Percentiles rank a stretch among this genome's conserved stretches.
Conservation (phyloP, 1,140 invertebrate genomes). For the Zaprionus nigranus region DNA sequence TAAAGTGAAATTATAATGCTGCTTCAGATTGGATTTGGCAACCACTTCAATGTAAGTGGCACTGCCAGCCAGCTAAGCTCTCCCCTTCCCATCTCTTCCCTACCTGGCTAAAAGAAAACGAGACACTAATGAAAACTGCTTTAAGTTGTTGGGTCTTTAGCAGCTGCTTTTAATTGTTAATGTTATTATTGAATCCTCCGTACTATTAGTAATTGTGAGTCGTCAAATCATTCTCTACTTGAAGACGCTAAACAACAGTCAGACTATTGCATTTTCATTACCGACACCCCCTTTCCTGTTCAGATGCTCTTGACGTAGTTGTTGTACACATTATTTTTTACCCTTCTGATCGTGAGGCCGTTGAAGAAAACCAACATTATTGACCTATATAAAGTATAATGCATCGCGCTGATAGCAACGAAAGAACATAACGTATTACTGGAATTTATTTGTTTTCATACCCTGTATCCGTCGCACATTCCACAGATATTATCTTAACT, state of each 20-base stretch:
- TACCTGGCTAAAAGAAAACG: background rate
- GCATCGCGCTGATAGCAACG: slow-evolving; percentile 16
- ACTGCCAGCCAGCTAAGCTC: background rate
- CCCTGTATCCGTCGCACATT: background rate
- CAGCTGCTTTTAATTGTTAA: slow-evolving; percentile 37
- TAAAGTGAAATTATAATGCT: slow-evolving; percentile 79
- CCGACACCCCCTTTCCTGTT: too few relatives aligned
- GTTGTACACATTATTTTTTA: slow-evolving; percentile 32
- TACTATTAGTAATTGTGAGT: slow-evolving; percentile 45
- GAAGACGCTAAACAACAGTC: slow-evolving; percentile 13
- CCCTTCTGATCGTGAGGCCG: slow-evolving; percentile 13
- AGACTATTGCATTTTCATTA: slow-evolving; percentile 12
- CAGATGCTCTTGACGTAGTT: background rate
- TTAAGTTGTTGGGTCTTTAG: slow-evolving; percentile 29
- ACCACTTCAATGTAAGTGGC: slow-evolving; percentile 54
- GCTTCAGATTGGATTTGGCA: slow-evolving; percentile 53
- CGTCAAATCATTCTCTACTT: slow-evolving; percentile 30
- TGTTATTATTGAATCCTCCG: slow-evolving; percentile 16
- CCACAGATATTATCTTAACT: background rate
- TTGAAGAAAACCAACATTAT: slow-evolving; percentile 29
- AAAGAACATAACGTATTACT: slow-evolving; percentile 48
- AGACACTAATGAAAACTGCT: slow-evolving; percentile 63
- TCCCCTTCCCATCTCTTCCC: too few relatives aligned
- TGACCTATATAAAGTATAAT: slow-evolving; percentile 53
- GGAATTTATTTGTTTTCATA: slow-evolving; percentile 45